A percentile compares a stretch with the other conserved stretches of the same genome.
Conservation (phyloP, 2,888 invertebrate genomes). For the Rhyacophila evoluta region DNA sequence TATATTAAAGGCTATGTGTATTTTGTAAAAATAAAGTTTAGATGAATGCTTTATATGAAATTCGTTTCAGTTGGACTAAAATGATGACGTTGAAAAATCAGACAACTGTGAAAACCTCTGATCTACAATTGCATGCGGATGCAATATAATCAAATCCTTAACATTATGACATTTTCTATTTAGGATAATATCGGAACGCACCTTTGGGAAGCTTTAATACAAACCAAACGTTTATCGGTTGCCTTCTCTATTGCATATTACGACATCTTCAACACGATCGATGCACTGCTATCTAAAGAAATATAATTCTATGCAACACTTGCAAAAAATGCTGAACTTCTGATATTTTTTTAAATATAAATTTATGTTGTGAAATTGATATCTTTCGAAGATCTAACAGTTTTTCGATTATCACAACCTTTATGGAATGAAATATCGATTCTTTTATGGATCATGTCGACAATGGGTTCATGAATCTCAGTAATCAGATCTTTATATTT, state of each 20-base stretch:
- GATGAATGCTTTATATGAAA: no score
- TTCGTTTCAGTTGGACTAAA: no score
- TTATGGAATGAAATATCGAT: background rate
- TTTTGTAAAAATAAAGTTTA: no score
- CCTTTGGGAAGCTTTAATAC: background rate
- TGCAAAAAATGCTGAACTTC: conserved; percentile 20
- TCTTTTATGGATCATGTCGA: no score
- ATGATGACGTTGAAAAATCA: no score
- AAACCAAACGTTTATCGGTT: background rate
- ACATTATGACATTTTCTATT: no score
- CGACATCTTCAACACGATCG: background rate
- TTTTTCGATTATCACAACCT: conserved; percentile 4
- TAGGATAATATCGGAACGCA: background rate
- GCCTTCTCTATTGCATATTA: background rate
- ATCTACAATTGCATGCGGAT: no score
- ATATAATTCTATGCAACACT: background rate
- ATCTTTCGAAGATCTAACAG: background rate
- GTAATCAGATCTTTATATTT: no score
- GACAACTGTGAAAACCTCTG: no score
- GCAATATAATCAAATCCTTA: no score
- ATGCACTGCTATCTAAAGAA: background rate
- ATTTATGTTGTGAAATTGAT: background rate
- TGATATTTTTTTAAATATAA: background rate
- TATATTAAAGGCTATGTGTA: no score
- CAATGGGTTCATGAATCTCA: no score